Conservation (phyloP, 2,113 vertebrate species). For the Sturnira hondurensis region DNA sequence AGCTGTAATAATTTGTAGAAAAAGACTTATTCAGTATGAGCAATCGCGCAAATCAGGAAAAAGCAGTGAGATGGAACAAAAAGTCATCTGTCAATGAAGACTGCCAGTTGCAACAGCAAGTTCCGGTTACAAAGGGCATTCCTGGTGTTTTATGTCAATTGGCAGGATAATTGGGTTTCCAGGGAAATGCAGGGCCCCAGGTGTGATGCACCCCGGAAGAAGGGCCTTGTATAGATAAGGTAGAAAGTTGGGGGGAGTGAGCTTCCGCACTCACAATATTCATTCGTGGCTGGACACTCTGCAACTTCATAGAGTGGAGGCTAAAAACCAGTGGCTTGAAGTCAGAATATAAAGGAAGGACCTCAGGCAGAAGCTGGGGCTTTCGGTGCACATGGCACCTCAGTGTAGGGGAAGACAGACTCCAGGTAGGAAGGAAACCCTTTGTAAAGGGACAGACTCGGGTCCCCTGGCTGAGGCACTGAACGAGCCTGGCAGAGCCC, state of each 20-base stretch:
- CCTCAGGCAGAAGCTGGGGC: not conserved
- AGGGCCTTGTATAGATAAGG: not conserved
- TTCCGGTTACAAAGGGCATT: not conserved
- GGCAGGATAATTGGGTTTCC: not conserved
- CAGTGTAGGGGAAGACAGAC: not conserved
- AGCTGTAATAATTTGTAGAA: not conserved
- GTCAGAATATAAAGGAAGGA: accelerated
- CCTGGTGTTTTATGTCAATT: not conserved
- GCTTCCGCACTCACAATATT: not conserved
- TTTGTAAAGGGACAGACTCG: not conserved
- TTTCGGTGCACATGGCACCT: not conserved
- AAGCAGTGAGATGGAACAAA: not conserved
- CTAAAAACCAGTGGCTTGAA: not conserved
- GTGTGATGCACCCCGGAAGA: not conserved
- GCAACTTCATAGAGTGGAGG: too few relatives aligned
- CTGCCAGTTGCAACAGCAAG: not conserved
- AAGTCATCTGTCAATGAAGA: not conserved
- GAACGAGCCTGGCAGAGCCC: not conserved
- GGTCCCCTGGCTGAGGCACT: not conserved
- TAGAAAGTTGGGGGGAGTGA: not conserved
- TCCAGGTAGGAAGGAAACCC: not conserved
- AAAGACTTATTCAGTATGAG: not conserved
- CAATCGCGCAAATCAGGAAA: not conserved
- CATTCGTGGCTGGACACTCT: accelerated
- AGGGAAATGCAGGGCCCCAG: not conserved